Evolutionary conservation across 2,113 vertebrate species (phyloP).

Genomic region (Taxidea taxus): DNA sequence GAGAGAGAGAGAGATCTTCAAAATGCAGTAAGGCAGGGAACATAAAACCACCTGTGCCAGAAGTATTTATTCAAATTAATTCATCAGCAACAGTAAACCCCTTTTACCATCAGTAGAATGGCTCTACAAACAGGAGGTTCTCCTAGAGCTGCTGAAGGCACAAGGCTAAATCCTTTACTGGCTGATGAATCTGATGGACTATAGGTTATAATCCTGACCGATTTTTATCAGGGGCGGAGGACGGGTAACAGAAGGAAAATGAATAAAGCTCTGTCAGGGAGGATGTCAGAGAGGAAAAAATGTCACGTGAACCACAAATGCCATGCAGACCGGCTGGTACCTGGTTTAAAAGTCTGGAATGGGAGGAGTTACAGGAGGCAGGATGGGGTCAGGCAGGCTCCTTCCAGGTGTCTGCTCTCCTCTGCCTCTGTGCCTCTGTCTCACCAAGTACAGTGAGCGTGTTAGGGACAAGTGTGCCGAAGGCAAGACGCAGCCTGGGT

Average conservation of each 20-base stretch:
- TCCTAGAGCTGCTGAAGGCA: not conserved
- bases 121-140: not conserved
- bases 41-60: not conserved
- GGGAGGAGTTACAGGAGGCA: not conserved
- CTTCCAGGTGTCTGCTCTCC: not conserved
- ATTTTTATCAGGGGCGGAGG: not conserved
- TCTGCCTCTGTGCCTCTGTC: not conserved
- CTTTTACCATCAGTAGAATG: not conserved
- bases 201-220: not conserved
- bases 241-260: not conserved
- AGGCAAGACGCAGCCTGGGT: not conserved
- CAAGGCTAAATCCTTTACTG: not conserved
- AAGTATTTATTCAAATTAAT: not conserved
- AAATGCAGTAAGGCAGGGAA: not conserved
- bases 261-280: not conserved
- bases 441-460: rapidly evolving
- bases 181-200: not conserved
- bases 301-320: no score
- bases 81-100: not conserved
- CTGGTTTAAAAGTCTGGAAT: not conserved
- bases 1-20: not conserved
- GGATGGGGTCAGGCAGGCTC: not conserved
- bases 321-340: not conserved
- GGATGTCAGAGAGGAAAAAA: not conserved
- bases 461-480: not conserved